Percentiles rank a stretch among this genome's conserved stretches.
phyloP scores from a whole-genome alignment of 2,888 invertebrate genomes.

The Pachycephus smyrnensis region DNA sequence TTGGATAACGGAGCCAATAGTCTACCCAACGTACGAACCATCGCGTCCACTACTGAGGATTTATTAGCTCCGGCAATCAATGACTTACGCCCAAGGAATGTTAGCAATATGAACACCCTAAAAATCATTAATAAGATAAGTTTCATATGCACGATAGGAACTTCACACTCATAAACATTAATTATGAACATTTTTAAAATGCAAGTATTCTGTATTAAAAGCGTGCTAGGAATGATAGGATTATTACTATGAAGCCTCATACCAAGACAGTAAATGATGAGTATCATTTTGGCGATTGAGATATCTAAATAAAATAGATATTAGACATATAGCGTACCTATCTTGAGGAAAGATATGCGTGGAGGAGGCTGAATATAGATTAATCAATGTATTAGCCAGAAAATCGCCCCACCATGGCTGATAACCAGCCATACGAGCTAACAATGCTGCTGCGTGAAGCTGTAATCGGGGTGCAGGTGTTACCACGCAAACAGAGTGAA shows the following conservation, averaged over 20 bases:
- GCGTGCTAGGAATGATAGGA: background rate
- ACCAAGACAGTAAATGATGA: background rate
- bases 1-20: conserved; percentile 70
- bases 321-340: conserved; percentile 70
- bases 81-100: conserved; percentile 87
- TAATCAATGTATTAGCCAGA: conserved; percentile 83
- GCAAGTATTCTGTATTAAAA: background rate
- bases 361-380: conserved; percentile 83
- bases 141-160: background rate
- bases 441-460: conserved; percentile 80
- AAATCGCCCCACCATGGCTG: conserved; percentile 92
- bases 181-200: background rate
- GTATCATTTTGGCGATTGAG: background rate
- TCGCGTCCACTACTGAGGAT: conserved; percentile 75
- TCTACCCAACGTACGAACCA: conserved; percentile 72
- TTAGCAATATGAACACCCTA: conserved; percentile 87
- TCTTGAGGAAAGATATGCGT: conserved; percentile 87
- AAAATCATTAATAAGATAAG: conserved; percentile 26
- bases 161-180: background rate
- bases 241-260: background rate
- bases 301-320: background rate
- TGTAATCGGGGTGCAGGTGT: conserved; percentile 83
- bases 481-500: conserved; percentile 79
- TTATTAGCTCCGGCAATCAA: conserved; percentile 68
- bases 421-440: conserved; percentile 81